Conservation (phyloP, 2,797 vertebrate species). For the Odontamblyopus lacepedii region DNA sequence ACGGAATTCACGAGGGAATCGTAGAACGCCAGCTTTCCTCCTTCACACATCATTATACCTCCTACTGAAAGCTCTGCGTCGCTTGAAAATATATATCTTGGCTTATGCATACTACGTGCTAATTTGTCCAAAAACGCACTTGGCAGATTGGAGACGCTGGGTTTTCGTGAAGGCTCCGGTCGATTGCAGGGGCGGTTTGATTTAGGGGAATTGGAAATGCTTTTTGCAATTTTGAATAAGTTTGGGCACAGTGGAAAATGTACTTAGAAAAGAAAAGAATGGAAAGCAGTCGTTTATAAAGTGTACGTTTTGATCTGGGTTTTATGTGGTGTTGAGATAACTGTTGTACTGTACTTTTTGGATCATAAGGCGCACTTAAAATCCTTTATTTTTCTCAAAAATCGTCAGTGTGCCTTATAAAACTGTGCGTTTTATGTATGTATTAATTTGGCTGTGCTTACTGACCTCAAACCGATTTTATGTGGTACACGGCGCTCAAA, state of each 20-base stretch:
- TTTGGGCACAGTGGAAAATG: background rate
- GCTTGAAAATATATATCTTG: slow-evolving; percentile 59
- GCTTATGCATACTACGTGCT: slow-evolving; percentile 40
- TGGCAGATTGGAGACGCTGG: slow-evolving; percentile 30
- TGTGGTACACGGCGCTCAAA: no score
- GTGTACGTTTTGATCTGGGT: background rate
- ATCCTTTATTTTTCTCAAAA: no score
- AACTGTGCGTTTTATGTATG: no score
- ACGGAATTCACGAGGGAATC: slow-evolving; percentile 43
- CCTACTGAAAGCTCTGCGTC: slow-evolving; percentile 46
- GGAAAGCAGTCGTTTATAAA: background rate
- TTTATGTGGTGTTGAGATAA: background rate
- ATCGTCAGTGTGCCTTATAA: no score
- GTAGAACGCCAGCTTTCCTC: slow-evolving; percentile 60
- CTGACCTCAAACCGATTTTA: no score
- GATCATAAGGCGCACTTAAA: no score
- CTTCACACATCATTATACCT: slow-evolving; percentile 62
- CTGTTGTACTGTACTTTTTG: no score
- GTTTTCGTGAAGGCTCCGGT: slow-evolving; percentile 14
- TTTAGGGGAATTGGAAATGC: slow-evolving; percentile 1
- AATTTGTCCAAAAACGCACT: slow-evolving; percentile 58
- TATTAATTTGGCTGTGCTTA: no score
- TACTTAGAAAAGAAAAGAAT: background rate
- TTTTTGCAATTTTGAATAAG: background rate
- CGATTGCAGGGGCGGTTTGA: slow-evolving; percentile 13